Percentiles rank a stretch among this genome's conserved stretches.
Evolutionary conservation across 2,888 invertebrate genomes (phyloP).

Genomic region (Argynnis bischoffii): DNA sequence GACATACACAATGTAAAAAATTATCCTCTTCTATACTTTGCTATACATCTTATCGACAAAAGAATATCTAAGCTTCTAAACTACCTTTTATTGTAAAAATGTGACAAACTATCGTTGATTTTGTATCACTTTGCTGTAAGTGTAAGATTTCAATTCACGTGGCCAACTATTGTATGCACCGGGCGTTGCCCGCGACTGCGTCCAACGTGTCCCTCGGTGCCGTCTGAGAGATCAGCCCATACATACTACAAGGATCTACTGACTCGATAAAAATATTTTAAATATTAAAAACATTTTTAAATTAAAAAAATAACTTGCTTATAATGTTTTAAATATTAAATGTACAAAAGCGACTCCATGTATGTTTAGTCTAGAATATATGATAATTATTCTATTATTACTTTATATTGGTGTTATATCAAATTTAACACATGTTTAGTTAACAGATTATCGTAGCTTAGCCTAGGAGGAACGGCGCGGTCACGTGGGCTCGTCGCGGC

Average conservation of each 20-base stretch:
- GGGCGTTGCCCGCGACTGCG: neutral
- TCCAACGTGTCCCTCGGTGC: no score
- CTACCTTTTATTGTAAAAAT: neutral
- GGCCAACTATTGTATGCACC: neutral
- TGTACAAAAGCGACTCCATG: conserved; percentile 19
- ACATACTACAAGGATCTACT: conserved; percentile 10
- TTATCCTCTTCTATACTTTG: neutral
- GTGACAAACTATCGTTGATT: neutral
- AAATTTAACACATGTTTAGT: conserved; percentile 3
- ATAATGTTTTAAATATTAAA: conserved; percentile 11
- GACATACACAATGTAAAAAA: conserved; percentile 3
- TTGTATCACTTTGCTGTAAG: conserved; percentile 13
- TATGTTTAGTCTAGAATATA: conserved; percentile 2
- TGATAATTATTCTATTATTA: conserved; percentile 9
- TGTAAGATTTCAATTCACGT: conserved; percentile 13
- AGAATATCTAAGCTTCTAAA: conserved; percentile 5
- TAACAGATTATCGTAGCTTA: conserved; percentile 17
- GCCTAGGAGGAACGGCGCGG: neutral
- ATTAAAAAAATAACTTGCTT: conserved; percentile 17
- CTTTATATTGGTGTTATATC: conserved; percentile 19
- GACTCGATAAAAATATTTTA: conserved; percentile 17
- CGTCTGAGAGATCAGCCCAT: neutral
- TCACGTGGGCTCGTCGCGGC: no score
- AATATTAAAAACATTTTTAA: conserved; percentile 16
- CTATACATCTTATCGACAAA: neutral